Base-by-base conservation (phyloP, 2,888 invertebrate genomes). In the Idaea biselata region DNA sequence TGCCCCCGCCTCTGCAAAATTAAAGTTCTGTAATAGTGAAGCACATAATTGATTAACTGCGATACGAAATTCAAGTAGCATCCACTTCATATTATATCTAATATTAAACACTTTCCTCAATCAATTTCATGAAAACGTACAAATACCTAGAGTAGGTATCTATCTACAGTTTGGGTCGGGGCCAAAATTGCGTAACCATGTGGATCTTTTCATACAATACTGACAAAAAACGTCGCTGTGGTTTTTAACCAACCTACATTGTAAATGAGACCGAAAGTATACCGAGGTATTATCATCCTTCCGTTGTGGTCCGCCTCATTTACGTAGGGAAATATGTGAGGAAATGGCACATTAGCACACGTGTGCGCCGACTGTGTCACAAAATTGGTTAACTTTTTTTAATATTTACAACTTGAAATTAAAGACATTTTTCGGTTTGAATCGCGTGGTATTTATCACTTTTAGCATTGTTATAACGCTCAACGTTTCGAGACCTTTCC, bases 271-370 rank as follows among this genome's bases (percentile, higher is more conserved):
- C 44, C 44, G 11, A 8, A 44, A 44, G 44, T n/a, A n/a, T n/a
- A n/a, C n/a, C n/a, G n/a, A n/a, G 44, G 44, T 44, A 14, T 25
- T 25, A 25, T 14, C 44, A 44, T 44, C 44, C 44, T 44, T 44
- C 44, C 44, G 44, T 44, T 44, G 44, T 44, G 44, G 44, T 44
- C 44, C 14, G 44, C 44, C 11, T 44, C 44, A 44, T 44, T 44
- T 44, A 44, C 14, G 7, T 44, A 1, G 14, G 44, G 11, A 44
- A 44, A 44, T 44, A 44, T 44, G 44, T 44, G 5, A 11, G 44
- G 44, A 44, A 44, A 44, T 44, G 44, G 44, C 44, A 44, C 44
- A 44, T 44, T 44, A 44, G 44, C 44, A 44, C 44, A 44, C 44
- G 44, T 2, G 14, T 14, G n/a, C n/a, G n/a, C n/a, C n/a, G 44